Base-by-base conservation (phyloP, 2,113 vertebrate genomes). In the Collichthys lucidus region DNA sequence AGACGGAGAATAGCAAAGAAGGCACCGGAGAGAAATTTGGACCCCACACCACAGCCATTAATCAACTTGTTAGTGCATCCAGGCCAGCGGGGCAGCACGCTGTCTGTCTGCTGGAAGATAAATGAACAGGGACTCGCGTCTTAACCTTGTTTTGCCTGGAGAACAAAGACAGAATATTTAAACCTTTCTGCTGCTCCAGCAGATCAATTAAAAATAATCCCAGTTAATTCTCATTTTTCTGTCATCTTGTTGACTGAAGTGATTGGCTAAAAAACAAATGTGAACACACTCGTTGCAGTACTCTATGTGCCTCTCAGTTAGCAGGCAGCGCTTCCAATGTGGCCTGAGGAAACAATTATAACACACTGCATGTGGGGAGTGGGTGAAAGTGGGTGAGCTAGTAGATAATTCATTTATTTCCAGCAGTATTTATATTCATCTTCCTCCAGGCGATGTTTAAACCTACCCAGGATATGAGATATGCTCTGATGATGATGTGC, bases 1-100 rank as follows among this genome's bases (percentile, higher is more conserved):
- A 47, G 57, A 26, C 11, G 52, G 16, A 57, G 53, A 20, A 60
- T 1, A 15, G 26, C 70, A 10, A 20, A 66, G 16, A 59, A 47
- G 15, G 70, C 6, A 4, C 75, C 26, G 55, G 22, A 61, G 70
- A 52, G 7, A 40, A 46, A 67, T 62, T 64, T 83, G 68, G 76
- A 80, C 75, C 67, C 17, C 83, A 78, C 80, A 49, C 19, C 15
- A 57, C 5, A 68, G 76, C 59, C 64, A 89, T 89, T 87, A 80
- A 84, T 88, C 87, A 84, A 74, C 68, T 35, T 71, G 76, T 85
- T 88, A 83, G 82, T 31, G 67, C 49, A 31, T 74, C 22, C 73
- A 40, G 60, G 77, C 46, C 60, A 47, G 74, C 46, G 0, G 2
- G 47, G 29, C 49, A 55, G 71, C 71, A 78, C 17, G 49, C 74